These are phyloP conservation scores for Pseudococcus longispinus DNA, from an alignment of 2,888 invertebrate species.

Conservation along the genomic window DNA sequence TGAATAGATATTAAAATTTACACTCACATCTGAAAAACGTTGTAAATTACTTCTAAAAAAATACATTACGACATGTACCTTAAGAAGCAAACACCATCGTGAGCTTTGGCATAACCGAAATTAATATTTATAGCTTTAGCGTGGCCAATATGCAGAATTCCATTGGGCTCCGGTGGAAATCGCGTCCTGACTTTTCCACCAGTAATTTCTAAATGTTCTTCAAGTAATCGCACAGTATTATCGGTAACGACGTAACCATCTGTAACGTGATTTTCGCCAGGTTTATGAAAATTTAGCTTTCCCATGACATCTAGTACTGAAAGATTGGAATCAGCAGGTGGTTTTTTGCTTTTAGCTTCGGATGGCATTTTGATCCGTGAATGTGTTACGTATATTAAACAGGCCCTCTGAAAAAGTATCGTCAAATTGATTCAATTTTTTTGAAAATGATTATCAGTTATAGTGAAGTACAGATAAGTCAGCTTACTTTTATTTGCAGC, in stretches of 20 bases:
- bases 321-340: slow-evolving; percentile 59
- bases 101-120: slow-evolving; percentile 95
- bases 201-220: slow-evolving; percentile 84
- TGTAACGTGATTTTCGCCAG: slow-evolving; percentile 95
- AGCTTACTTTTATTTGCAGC: neutral
- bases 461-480: neutral
- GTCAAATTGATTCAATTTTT: neutral
- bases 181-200: slow-evolving; percentile 87
- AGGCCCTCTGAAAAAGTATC: no score
- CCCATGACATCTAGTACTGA: slow-evolving; percentile 80
- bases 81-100: slow-evolving; percentile 85
- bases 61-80: slow-evolving; percentile 64
- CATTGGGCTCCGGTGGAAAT: slow-evolving; percentile 99
- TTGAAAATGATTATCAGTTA: neutral
- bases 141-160: slow-evolving; percentile 98
- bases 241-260: slow-evolving; percentile 95
- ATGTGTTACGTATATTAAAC: neutral
- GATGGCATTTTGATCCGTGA: neutral
- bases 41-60: no score
- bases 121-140: slow-evolving; percentile 99
- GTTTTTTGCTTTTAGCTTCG: slow-evolving; percentile 58
- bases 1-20: neutral
- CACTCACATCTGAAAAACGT: no score
- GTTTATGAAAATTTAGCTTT: slow-evolving; percentile 89
- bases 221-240: slow-evolving; percentile 81